Percentiles rank a stretch among this genome's conserved stretches.
Evolutionary conservation across 2,888 invertebrate genomes (phyloP).

Genomic region (Pemphredon lugubris): DNA sequence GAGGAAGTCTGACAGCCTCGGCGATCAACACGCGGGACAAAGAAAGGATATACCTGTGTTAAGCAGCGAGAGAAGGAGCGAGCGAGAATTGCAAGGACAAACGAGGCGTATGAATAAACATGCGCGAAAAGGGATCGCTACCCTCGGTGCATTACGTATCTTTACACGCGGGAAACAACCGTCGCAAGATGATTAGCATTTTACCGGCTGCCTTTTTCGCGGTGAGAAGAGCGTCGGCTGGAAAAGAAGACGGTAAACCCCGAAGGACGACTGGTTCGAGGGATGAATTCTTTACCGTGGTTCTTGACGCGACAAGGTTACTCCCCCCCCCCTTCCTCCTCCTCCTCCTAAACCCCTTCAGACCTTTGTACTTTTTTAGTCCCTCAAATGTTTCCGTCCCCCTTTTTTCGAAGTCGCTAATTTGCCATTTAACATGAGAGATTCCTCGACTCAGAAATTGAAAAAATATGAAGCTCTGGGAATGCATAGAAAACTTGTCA

Average conservation of each 20-base stretch:
- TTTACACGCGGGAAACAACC: constrained; percentile 51
- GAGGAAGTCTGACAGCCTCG: background rate
- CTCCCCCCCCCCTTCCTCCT: constrained; percentile 4
- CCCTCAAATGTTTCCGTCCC: too few relatives aligned
- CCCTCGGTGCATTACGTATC: constrained; percentile 38
- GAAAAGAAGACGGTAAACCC: background rate
- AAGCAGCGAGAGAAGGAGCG: constrained; percentile 5
- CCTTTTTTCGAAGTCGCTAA: too few relatives aligned
- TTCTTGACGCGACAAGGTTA: constrained; percentile 21
- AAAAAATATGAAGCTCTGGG: too few relatives aligned
- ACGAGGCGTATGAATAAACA: constrained; percentile 73
- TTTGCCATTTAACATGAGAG: too few relatives aligned
- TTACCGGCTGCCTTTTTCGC: constrained; percentile 44
- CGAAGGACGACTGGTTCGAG: constrained; percentile 17
- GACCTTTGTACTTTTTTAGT: constrained; percentile 4
- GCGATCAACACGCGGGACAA: background rate
- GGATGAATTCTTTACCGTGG: constrained; percentile 25
- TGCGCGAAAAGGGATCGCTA: constrained; percentile 48
- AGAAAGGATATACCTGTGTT: background rate
- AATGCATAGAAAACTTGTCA: too few relatives aligned
- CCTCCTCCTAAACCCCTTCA: too few relatives aligned
- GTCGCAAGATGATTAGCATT: constrained; percentile 60
- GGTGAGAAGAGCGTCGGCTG: background rate
- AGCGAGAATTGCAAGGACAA: constrained; percentile 11
- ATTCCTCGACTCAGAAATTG: too few relatives aligned